Evolutionary conservation across 2,888 invertebrate genomes (phyloP), one percentile per base, ranked within the genome.

Genomic region (Trichacis sp.): DNA sequence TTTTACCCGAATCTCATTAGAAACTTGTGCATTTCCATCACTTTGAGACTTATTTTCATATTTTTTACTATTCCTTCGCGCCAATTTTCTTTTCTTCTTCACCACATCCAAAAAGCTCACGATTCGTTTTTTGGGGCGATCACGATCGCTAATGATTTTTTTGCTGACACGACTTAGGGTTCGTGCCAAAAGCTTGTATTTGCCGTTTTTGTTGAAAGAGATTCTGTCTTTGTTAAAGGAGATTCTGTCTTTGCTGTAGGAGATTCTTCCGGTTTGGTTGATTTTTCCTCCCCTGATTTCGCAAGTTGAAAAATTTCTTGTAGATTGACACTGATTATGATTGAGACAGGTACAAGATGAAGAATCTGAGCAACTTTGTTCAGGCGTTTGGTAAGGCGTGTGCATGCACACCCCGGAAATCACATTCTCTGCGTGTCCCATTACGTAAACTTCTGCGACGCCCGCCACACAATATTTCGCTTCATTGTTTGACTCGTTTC

Each of bases 351-450:
- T 40, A 14, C 40, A 15, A 12, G 46, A 19, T 6, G 20, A 40
- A 63, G 56, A 56, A 77, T 50, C 1, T 63, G 38, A 17, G 66
- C 62, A 49, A 40, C 80, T 79, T 0, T 66, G 57, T 36, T 71
- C 60, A 1, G 79, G 78, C 6, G 79, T 80, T 6, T 60, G 60
- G 12, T 70, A 14, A 0, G 79, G 78, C 33, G 79, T 77, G 8
- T 69, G 60, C 74, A 80, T 73, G 5, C 56, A 67, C 2, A 80
- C 36, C 8, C 77, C 79, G 15, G 53, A 64, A 5, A 77, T 29
- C 30, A 77, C 50, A 47, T 55, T 55, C 17, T 69, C 58, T 1
- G 69, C 54, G 11, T 70, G 53, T 6, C 64, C 65, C 70, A 75
- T 70, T 2, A 61, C 58, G 12, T 65, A 63, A 53, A 72, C 69